A percentile compares a stretch with the other conserved stretches of the same genome.
Evolutionary conservation across 2,888 invertebrate species (phyloP).

Genomic region (Drosophila flavopinicola): DNA sequence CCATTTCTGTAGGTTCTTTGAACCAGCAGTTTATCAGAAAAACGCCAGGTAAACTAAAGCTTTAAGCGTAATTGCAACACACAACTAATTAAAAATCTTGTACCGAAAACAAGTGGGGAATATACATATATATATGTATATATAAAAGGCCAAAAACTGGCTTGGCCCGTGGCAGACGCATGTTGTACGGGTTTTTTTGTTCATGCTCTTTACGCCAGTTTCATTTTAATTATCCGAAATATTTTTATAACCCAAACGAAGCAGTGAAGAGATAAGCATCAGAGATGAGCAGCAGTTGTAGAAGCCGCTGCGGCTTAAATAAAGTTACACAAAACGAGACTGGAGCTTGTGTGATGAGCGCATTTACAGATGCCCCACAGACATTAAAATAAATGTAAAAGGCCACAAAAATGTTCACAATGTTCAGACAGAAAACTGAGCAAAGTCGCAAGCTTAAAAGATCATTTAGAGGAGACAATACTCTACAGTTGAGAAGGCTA

Average conservation of each 20-base stretch:
- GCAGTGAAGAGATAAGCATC: constrained; percentile 57
- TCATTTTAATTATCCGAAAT: constrained; percentile 80
- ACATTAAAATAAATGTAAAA: constrained; percentile 75
- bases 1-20: constrained; percentile 52
- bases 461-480: constrained; percentile 22
- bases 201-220: constrained; percentile 56
- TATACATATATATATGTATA: too few relatives aligned
- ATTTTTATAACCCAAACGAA: constrained; percentile 69
- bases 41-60: constrained; percentile 46
- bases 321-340: constrained; percentile 55
- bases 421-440: constrained; percentile 12
- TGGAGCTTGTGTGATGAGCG: constrained; percentile 62
- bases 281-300: constrained; percentile 38
- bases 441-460: constrained; percentile 10
- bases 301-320: constrained; percentile 54
- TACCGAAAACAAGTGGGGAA: too few relatives aligned
- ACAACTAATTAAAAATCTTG: constrained; percentile 65
- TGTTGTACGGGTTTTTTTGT: constrained; percentile 60
- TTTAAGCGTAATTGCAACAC: constrained; percentile 50
- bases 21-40: constrained; percentile 50
- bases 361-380: constrained; percentile 68
- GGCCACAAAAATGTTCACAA: constrained; percentile 51
- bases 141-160: constrained; percentile 55
- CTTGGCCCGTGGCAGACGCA: constrained; percentile 83
- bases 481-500: constrained; percentile 9